A percentile compares a stretch with the other conserved stretches of the same genome.
phyloP scores from a whole-genome alignment of 23 tunicate genomes.

The Aplidium turbinatum region DNA sequence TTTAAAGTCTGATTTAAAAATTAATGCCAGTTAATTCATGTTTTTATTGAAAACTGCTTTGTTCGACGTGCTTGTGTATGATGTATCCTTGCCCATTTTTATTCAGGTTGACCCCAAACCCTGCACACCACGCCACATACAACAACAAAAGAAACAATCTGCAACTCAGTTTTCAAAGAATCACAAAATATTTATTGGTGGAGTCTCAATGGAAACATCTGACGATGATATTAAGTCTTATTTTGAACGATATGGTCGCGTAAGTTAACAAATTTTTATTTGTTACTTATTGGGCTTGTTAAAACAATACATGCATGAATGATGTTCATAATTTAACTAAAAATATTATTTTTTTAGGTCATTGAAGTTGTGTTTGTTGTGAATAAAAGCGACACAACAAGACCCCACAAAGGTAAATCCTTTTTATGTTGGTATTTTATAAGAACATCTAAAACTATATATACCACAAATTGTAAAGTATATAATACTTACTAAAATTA shows the following conservation, averaged over 20 bases:
- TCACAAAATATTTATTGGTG: slow-evolving; percentile 91
- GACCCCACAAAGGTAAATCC: slow-evolving; percentile 68
- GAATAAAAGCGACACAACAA: slow-evolving; percentile 64
- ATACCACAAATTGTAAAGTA: no score
- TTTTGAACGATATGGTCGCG: slow-evolving; percentile 64
- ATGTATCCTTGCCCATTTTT: no score
- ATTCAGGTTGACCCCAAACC: slow-evolving; percentile 91
- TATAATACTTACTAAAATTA: no score
- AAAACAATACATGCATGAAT: neutral
- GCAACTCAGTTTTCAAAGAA: slow-evolving; percentile 35
- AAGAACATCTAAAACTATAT: no score
- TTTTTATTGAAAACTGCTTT: no score
- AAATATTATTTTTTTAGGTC: slow-evolving; percentile 29
- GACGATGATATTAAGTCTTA: slow-evolving; percentile 69
- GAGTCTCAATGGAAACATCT: slow-evolving; percentile 74
- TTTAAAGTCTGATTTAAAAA: no score
- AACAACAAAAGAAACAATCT: slow-evolving; percentile 64
- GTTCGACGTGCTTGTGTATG: no score
- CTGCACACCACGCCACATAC: slow-evolving; percentile 77
- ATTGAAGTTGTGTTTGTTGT: slow-evolving; percentile 80
- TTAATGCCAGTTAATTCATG: no score
- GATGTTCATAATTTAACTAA: neutral
- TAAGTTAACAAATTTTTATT: slow-evolving; percentile 22
- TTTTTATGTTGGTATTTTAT: no score
- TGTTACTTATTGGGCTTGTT: neutral